Base-by-base conservation (phyloP, 2,888 invertebrate genomes). In the Holacanthella duospinosa region DNA sequence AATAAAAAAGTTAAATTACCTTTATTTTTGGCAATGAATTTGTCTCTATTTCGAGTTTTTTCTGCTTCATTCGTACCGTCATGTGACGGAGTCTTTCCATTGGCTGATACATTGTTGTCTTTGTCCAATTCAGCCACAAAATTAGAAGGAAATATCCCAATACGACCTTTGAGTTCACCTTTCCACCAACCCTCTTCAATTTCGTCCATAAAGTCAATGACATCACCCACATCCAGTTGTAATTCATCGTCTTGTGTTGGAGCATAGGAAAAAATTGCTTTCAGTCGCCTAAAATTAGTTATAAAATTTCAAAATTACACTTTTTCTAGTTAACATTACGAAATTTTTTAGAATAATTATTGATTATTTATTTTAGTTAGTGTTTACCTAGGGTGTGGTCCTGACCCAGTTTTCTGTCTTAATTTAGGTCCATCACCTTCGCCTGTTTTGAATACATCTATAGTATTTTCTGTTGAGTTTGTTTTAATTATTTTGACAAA, bases 111-210 rank as follows among this genome's bases (percentile, higher is more conserved):
- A 25, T 26, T 55, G 27, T 43, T 58, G 21, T 44, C 36, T 1
- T 16, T 44, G 24, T 63, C 60, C 55, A 27, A 58, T 25, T 58
- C 76, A 74, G 86, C 84, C 43, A 95, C 95, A 80, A 95, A 96
- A 82, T 96, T 96, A 6, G 94, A 95, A 2, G 95, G 96, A 78
- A 95, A 96, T 67, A 95, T 92, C 28, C 96, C 95, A 66, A 87
- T 74, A 74, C 79, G 66, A 2, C 88, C 89, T 76, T 86, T 85
- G 56, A 89, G 80, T 63, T 85, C 82, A 67, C 93, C 94, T 81
- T 87, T 86, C 93, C 92, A 94, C 88, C 89, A 89, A 36, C 93
- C 93, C 77, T 93, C 93, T 77, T 95, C 94, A 60, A 87, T 88
- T 83, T 94, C 93, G 71, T 87, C 89, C 70, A 93, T 81, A 71